Evolutionary conservation across 2,113 vertebrate genomes (phyloP).

Genomic region (Sphyrna mokarran): DNA sequence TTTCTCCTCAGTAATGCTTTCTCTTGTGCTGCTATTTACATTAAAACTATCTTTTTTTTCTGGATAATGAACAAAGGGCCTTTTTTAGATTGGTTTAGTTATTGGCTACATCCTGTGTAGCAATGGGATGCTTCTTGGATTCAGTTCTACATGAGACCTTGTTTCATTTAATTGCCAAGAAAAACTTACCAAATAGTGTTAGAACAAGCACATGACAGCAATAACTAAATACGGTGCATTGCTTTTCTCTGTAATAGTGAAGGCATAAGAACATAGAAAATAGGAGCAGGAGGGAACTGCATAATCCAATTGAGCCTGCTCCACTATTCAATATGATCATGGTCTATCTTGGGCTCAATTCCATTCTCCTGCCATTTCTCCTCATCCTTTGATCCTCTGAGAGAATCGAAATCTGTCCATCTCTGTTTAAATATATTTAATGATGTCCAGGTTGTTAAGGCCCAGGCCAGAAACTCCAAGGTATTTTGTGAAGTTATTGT

Average conservation of each 20-base stretch:
- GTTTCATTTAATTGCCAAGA: neutral
- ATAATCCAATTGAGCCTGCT: too few species aligned
- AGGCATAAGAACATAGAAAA: neutral
- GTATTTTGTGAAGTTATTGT: too few species aligned
- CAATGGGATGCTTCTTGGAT: neutral
- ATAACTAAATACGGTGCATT: neutral
- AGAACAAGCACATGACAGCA: neutral
- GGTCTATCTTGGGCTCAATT: too few species aligned
- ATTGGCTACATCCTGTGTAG: neutral
- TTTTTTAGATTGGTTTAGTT: neutral
- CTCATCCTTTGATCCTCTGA: too few species aligned
- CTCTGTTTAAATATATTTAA: too few species aligned
- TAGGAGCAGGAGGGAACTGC: too few species aligned
- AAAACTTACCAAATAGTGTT: neutral
- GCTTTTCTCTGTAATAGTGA: neutral
- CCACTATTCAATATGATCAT: too few species aligned
- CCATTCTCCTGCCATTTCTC: too few species aligned
- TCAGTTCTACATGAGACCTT: neutral
- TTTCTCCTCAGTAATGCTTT: neutral
- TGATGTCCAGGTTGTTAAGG: too few species aligned
- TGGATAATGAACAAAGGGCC: neutral
- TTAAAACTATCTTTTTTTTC: neutral
- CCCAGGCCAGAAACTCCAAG: too few species aligned
- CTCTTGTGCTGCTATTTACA: neutral
- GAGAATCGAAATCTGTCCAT: too few species aligned